Conservation (phyloP, 2,888 invertebrate genomes). For the Capitulum mitella region DNA sequence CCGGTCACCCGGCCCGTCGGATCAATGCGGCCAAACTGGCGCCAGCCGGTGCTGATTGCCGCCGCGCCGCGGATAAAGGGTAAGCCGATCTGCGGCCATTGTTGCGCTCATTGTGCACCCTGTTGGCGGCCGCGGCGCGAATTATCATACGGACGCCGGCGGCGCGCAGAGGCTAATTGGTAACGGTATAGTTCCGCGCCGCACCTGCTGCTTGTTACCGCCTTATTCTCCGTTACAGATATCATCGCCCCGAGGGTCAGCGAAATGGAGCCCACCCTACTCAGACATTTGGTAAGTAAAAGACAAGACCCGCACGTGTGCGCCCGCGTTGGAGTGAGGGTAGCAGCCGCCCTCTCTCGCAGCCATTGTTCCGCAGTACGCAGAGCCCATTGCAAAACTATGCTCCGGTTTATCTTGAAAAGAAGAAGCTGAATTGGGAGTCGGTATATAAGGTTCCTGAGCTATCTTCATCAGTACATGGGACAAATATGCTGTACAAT, state of each 20-base stretch:
- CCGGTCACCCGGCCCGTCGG: not conserved
- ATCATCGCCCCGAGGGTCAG: not conserved
- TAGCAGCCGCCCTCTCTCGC: not conserved
- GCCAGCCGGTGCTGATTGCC: not conserved
- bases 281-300: not conserved
- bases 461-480: too few relatives aligned
- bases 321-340: not conserved
- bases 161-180: not conserved
- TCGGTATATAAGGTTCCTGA: too few relatives aligned
- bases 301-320: not conserved
- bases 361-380: too few relatives aligned
- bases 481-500: too few relatives aligned
- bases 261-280: not conserved
- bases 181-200: not conserved
- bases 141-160: not conserved
- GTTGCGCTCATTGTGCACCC: not conserved
- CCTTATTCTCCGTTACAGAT: not conserved
- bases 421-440: too few relatives aligned
- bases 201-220: not conserved
- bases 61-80: constrained; percentile 2
- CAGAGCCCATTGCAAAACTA: not conserved
- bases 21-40: not conserved
- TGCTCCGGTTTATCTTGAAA: too few relatives aligned
- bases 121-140: not conserved
- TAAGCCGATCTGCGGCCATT: not conserved